Evolutionary conservation across 2,113 vertebrate genomes (phyloP).

Genomic region (Salvator merianae): DNA sequence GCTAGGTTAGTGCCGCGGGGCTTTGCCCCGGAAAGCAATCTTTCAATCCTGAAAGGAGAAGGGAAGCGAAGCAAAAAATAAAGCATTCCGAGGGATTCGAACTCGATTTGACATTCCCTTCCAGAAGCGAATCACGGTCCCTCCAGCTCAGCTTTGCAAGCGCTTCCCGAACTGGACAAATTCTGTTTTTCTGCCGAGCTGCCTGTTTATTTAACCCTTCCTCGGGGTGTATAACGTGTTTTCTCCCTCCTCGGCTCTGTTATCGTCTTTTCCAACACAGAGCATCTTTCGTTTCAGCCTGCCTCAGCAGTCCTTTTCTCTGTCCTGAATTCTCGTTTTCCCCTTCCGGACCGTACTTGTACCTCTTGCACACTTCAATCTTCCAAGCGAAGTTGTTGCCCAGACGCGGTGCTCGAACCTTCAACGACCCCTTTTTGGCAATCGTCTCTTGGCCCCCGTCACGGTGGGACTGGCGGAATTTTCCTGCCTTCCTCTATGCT

Average conservation of each 20-base stretch:
- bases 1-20: neutral
- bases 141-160: neutral
- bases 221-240: neutral
- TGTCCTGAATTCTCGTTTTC: neutral
- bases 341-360: neutral
- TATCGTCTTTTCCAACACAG: neutral
- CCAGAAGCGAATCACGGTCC: neutral
- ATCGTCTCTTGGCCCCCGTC: neutral
- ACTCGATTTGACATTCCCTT: too few relatives aligned
- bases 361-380: neutral
- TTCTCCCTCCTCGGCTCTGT: neutral
- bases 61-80: neutral
- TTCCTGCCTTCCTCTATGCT: neutral
- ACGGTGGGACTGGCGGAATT: neutral
- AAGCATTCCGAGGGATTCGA: too few relatives aligned
- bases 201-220: conserved; percentile 61
- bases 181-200: conserved; percentile 32
- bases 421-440: rapidly evolving
- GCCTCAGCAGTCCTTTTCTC: rapidly evolving
- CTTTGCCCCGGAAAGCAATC: neutral
- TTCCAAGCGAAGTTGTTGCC: too few relatives aligned
- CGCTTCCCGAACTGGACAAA: conserved; percentile 29
- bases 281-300: neutral
- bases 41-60: too few relatives aligned
- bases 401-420: too few relatives aligned